Conservation (phyloP, 1,140 invertebrate genomes). For the Sitophilus oryzae region DNA sequence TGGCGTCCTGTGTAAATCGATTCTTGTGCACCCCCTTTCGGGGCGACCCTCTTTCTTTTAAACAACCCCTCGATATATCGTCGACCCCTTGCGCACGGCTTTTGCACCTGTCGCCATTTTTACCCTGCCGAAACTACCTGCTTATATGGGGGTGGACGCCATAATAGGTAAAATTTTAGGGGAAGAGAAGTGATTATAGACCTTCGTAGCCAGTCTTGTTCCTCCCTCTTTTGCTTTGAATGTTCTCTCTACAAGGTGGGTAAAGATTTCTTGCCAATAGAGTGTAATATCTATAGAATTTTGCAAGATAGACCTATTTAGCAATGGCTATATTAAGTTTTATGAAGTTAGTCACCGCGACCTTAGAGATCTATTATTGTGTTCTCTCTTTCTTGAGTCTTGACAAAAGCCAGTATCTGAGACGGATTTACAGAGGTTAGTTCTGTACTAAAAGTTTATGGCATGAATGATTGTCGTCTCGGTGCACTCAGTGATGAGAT, state of each 20-base stretch:
- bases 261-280: not conserved
- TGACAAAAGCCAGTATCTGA: too few species aligned
- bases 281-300: too few species aligned
- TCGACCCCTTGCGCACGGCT: not conserved
- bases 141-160: not conserved
- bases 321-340: too few species aligned
- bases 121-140: not conserved
- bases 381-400: too few species aligned
- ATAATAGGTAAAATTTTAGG: not conserved
- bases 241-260: not conserved
- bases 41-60: not conserved
- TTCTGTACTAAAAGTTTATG: too few species aligned
- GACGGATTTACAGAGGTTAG: too few species aligned
- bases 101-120: not conserved
- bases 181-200: not conserved
- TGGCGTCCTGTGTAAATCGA: not conserved
- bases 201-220: not conserved
- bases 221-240: not conserved
- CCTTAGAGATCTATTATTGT: too few species aligned
- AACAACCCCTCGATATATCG: not conserved
- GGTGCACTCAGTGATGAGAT: too few species aligned
- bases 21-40: not conserved
- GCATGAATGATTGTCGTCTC: too few species aligned
- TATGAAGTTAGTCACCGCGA: too few species aligned
- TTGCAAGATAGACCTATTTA: too few species aligned